Conservation (phyloP, 37 sponge, comb jelly and placozoan genomes). For the Bolinopsis microptera region DNA sequence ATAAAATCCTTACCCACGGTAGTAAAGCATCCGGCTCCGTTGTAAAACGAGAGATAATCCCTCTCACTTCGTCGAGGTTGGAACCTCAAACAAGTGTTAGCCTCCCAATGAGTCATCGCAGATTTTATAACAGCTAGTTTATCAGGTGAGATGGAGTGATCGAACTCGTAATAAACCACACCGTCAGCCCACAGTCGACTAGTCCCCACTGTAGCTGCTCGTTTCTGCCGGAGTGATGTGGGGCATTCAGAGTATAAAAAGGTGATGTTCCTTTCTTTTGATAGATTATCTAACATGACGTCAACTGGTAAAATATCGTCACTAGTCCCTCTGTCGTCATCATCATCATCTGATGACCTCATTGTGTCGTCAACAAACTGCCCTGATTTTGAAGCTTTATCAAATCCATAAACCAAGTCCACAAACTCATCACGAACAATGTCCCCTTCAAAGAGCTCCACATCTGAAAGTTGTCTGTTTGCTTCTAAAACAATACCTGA, state of each 20-base stretch:
- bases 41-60: background rate
- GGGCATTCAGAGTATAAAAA: background rate
- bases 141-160: background rate
- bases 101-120: conserved; percentile 19
- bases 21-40: conserved; percentile 12
- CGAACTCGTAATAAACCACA: background rate
- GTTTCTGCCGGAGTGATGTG: background rate
- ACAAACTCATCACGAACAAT: conserved; percentile 26
- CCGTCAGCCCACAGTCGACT: background rate
- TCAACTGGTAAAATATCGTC: background rate
- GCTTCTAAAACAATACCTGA: background rate
- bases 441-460: background rate
- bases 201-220: background rate
- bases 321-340: background rate
- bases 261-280: background rate
- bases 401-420: background rate
- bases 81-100: conserved; percentile 5
- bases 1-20: conserved; percentile 10
- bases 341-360: background rate
- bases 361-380: background rate
- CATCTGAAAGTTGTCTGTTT: background rate
- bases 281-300: background rate
- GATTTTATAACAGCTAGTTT: background rate
- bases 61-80: background rate
- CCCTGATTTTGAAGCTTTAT: background rate